These are phyloP conservation scores for cattle (Bos taurus) DNA, from an alignment of 2,113 vertebrate species.

Conservation along the genomic window ARS-UCD2.0 NC_037349.1:39711001-39711500, in stretches of 20 bases:
- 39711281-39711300: not conserved
- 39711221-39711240: not conserved
- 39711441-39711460: not conserved
- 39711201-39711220: not conserved
- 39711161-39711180: not conserved
- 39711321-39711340: not conserved
- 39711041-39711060: conserved; percentile 21
- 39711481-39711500: not conserved
- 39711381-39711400: not conserved
- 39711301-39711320: not conserved
- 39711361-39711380: not conserved
- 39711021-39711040: conserved; percentile 25
- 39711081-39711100: not conserved
- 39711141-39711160: not conserved
- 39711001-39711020: not conserved
- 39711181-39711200: not conserved
- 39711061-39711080: not conserved
- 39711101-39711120: not conserved
- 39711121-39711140: conserved; percentile 16
- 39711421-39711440: not conserved
- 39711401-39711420: not conserved
- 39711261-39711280: not conserved
- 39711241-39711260: not conserved
- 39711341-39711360: not conserved
- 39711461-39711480: not conserved